phyloP scores from a whole-genome alignment of 2,113 vertebrate species.

The Ondatra zibethicus region DNA sequence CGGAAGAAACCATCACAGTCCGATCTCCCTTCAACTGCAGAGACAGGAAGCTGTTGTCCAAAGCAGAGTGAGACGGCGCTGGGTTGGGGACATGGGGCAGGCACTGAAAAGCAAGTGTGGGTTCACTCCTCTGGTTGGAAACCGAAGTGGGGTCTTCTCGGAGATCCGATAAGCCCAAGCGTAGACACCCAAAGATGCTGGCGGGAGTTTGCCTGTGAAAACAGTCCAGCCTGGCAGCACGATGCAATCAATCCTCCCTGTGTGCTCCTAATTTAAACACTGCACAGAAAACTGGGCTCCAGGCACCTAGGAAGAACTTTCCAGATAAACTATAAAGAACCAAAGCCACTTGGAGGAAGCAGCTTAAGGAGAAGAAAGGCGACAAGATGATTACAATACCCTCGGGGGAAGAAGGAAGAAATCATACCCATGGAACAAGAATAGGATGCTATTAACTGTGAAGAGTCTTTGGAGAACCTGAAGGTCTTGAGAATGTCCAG shows the following conservation, averaged over 20 bases:
- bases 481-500: background rate
- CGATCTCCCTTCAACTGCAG: background rate
- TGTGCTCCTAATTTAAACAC: background rate
- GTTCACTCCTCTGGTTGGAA: background rate
- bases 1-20: background rate
- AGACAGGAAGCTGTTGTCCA: background rate
- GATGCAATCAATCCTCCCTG: background rate
- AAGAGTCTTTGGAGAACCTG: background rate
- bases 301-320: background rate
- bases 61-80: background rate
- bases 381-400: background rate
- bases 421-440: background rate
- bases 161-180: background rate
- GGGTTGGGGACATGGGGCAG: background rate
- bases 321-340: background rate
- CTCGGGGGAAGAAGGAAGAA: background rate
- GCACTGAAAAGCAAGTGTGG: background rate
- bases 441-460: background rate
- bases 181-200: background rate
- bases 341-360: background rate
- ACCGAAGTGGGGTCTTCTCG: background rate
- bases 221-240: background rate
- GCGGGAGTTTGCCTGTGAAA: background rate
- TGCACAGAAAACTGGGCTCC: background rate
- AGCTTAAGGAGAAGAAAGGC: background rate